A percentile compares a stretch with the other conserved stretches of the same genome.
phyloP scores from a whole-genome alignment of 1,140 invertebrate species.

The Brachionus paranguensis region DNA sequence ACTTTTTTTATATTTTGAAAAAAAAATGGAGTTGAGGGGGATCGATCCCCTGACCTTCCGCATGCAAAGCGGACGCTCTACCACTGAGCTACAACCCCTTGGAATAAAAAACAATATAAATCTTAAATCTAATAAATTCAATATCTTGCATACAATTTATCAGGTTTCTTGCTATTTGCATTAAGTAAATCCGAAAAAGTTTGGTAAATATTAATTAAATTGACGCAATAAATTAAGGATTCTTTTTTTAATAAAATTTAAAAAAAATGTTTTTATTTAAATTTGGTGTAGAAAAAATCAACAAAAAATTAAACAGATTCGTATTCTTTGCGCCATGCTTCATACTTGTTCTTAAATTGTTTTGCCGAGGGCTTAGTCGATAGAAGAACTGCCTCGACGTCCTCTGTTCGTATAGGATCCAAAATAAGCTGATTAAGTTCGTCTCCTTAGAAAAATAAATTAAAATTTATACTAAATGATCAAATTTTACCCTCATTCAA shows the following conservation, averaged over 20 bases:
- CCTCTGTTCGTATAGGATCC: constrained; percentile 56
- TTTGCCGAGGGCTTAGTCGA: constrained; percentile 58
- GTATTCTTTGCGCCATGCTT: constrained; percentile 57
- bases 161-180: background rate
- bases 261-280: background rate
- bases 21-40: constrained; percentile 27
- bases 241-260: constrained; percentile 21
- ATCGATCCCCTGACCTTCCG: constrained; percentile 35
- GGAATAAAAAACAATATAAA: background rate
- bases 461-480: background rate
- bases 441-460: background rate
- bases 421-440: constrained; percentile 45
- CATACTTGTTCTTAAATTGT: constrained; percentile 55
- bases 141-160: background rate
- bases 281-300: background rate
- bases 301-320: constrained; percentile 54
- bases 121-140: background rate
- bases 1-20: background rate
- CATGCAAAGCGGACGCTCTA: constrained; percentile 36
- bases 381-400: constrained; percentile 56
- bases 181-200: background rate
- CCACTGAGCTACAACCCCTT: constrained; percentile 39
- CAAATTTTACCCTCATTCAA: constrained; percentile 47
- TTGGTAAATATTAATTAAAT: background rate
- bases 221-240: background rate